Base-by-base conservation (phyloP, 2,113 vertebrate species). In the Calyptommatus sinebrachiatus region DNA sequence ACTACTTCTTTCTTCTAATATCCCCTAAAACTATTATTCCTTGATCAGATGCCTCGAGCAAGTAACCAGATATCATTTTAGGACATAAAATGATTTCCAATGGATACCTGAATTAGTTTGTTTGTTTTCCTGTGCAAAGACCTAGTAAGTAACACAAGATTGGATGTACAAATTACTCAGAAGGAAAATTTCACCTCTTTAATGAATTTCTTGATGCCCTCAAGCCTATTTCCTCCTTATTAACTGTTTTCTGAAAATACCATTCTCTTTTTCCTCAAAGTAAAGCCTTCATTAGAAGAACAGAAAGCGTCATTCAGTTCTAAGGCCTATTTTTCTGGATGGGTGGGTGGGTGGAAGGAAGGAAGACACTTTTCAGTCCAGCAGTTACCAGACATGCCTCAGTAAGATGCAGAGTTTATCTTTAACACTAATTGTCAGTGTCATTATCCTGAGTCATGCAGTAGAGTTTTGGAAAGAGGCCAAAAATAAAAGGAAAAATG, bases 381-480 rank as follows among this genome's bases (percentile, higher is more conserved):
- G 24, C 35, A 86, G 90, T 92, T 89, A 89, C 72, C 35, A 75
- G 50, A 69, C 57, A 82, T 86, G 73, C 67, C 68, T 83, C 76
- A 60, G 68, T 86, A 87, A 87, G 68, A 78, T 29, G 76, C 72
- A 80, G 1, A 31, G 70, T 67, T 91, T 74, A 53, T 78, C 82
- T 89, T 81, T 91, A 82, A 75, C 88, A 83, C 78, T 89, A 68
- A 85, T 83, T 87, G 90, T 88, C 83, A 84, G 81, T 82, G 83
- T 89, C 48, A 66, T 72, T 89, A 85, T 76, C 84, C 66, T 24
- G 41, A 63, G 67, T 84, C 87, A 67, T 83, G 76, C 88, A 77
- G 80, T 86, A 73, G 70, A 79, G 1, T 41, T 77, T 35, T 78
- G 74, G 83, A 88, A 83, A 81, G 82, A 84, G 90, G 63, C 75